Percentiles rank a stretch among this genome's conserved stretches.
Evolutionary conservation across 1,140 invertebrate species (phyloP).

Genomic region (Rhagoletis pomonella): DNA sequence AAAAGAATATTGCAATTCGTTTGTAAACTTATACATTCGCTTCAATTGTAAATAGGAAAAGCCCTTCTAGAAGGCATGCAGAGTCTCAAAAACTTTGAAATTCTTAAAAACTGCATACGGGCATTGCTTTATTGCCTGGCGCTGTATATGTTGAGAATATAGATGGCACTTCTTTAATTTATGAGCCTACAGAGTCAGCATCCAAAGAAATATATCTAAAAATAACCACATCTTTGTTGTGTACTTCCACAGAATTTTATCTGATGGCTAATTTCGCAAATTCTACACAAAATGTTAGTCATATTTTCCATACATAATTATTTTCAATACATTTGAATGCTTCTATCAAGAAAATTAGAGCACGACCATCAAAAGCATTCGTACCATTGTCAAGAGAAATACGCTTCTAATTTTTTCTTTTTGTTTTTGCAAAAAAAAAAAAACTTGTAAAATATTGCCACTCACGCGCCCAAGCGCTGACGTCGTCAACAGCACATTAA

Average conservation of each 20-base stretch:
- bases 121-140: neutral
- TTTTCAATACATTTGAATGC: neutral
- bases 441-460: conserved; percentile 22
- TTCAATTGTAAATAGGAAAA: too few relatives aligned
- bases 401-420: neutral
- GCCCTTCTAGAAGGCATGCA: too few relatives aligned
- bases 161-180: neutral
- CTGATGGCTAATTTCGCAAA: neutral
- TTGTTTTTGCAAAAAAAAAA: neutral
- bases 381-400: neutral
- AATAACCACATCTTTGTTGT: conserved; percentile 3
- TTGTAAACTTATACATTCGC: too few relatives aligned
- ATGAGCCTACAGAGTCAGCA: conserved; percentile 1
- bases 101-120: neutral
- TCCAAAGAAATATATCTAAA: conserved; percentile 16
- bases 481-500: neutral
- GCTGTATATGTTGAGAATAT: neutral
- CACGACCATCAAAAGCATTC: neutral
- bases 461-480: conserved; percentile 12
- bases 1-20: too few relatives aligned
- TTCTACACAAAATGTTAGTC: neutral
- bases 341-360: neutral
- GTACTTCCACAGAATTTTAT: conserved; percentile 9
- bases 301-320: conserved; percentile 4
- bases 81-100: too few relatives aligned